phyloP scores from a whole-genome alignment of 2,113 vertebrate genomes.

The Carassius carassius region DNA sequence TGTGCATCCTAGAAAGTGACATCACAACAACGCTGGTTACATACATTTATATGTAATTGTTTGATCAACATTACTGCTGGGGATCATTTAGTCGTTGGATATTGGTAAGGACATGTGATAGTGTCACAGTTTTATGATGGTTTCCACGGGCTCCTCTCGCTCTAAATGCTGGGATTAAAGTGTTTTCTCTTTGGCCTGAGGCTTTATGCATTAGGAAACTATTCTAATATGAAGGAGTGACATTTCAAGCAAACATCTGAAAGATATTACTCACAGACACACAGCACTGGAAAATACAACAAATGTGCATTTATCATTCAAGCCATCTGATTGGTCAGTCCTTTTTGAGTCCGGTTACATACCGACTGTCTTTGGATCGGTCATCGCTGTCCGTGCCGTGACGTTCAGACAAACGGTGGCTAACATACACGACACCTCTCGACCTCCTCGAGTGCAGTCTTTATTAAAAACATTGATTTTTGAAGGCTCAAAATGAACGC shows the following conservation, averaged over 20 bases:
- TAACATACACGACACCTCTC: slow-evolving; percentile 88
- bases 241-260: slow-evolving; percentile 59
- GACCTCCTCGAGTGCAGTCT: slow-evolving; percentile 83
- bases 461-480: slow-evolving; percentile 95
- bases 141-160: slow-evolving; percentile 40
- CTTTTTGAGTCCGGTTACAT: slow-evolving; percentile 43
- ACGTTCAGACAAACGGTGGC: slow-evolving; percentile 82
- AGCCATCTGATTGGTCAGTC: background rate
- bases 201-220: slow-evolving; percentile 55
- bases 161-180: slow-evolving; percentile 34
- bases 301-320: background rate
- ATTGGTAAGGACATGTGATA: no score
- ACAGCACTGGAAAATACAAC: slow-evolving; percentile 31
- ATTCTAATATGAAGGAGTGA: slow-evolving; percentile 49
- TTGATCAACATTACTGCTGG: no score
- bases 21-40: no score
- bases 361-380: slow-evolving; percentile 73
- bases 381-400: slow-evolving; percentile 72
- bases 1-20: no score
- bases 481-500: slow-evolving; percentile 84
- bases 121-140: slow-evolving; percentile 44
- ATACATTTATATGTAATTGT: no score
- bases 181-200: slow-evolving; percentile 24
- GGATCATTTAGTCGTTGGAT: no score
- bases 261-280: slow-evolving; percentile 53